A percentile compares a stretch with the other conserved stretches of the same genome.
These are phyloP conservation scores for Catharus bicknelli DNA, from an alignment of 2,113 vertebrate genomes.

Conservation along the genomic window DNA sequence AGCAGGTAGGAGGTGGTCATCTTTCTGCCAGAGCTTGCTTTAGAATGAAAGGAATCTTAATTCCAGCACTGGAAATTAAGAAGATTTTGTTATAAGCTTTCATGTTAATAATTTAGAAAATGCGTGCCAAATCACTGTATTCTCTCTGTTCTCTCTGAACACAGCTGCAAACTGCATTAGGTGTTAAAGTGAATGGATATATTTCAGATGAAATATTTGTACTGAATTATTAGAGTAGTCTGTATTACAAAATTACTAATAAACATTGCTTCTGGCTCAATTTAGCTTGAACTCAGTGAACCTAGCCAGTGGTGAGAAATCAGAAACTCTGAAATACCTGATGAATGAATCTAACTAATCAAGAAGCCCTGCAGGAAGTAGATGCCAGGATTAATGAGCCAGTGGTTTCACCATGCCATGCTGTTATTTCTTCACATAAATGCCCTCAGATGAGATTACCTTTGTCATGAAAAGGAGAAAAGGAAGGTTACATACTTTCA, in stretches of 20 bases:
- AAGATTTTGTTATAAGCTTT: constrained; percentile 64
- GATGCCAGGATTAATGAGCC: constrained; percentile 83
- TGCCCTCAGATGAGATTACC: constrained; percentile 78
- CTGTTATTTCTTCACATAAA: constrained; percentile 81
- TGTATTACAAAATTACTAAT: constrained; percentile 82
- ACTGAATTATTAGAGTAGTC: constrained; percentile 79
- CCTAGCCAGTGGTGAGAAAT: constrained; percentile 79
- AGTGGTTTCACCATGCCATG: constrained; percentile 75
- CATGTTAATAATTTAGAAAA: constrained; percentile 76
- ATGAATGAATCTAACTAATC: constrained; percentile 81
- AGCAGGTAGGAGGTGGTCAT: neutral
- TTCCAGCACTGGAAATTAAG: constrained; percentile 52
- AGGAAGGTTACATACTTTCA: constrained; percentile 78
- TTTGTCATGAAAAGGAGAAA: constrained; percentile 80
- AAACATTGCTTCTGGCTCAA: constrained; percentile 81
- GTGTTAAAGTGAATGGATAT: constrained; percentile 57
- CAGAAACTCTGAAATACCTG: constrained; percentile 74
- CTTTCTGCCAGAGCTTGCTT: constrained; percentile 34
- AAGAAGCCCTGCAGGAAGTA: constrained; percentile 78
- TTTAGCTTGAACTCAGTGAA: constrained; percentile 81
- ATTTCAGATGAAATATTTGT: constrained; percentile 78
- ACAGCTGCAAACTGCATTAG: constrained; percentile 71
- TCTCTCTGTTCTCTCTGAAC: constrained; percentile 62
- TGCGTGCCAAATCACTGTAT: constrained; percentile 68
- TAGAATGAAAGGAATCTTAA: constrained; percentile 51